Conservation (phyloP, 2,888 invertebrate genomes). For the Drepana falcataria region DNA sequence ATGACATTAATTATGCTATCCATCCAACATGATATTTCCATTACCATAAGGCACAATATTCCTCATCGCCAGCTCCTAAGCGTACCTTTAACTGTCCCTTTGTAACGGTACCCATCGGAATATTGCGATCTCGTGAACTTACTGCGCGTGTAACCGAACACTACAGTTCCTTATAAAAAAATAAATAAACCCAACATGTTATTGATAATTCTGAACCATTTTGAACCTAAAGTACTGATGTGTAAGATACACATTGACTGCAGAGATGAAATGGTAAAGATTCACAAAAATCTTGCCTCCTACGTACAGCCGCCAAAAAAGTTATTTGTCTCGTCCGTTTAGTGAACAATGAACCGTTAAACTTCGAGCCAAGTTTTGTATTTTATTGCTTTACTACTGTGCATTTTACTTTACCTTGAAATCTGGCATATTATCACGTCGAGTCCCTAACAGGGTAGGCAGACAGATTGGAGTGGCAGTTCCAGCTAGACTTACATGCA, state of each 20-base stretch:
- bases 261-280: conserved; percentile 13
- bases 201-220: conserved; percentile 8
- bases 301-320: conserved; percentile 54
- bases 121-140: conserved; percentile 43
- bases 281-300: conserved; percentile 44
- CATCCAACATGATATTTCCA: too few species aligned
- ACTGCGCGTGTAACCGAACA: conserved; percentile 56
- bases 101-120: conserved; percentile 52
- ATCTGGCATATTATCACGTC: too few species aligned
- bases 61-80: background rate
- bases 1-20: too few species aligned
- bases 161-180: conserved; percentile 56
- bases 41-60: background rate
- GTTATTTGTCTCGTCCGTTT: conserved; percentile 64
- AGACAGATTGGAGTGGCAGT: too few species aligned
- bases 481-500: too few species aligned
- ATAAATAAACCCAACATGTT: conserved; percentile 32
- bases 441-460: too few species aligned
- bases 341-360: conserved; percentile 68
- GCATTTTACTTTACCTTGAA: too few species aligned
- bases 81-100: conserved; percentile 19
- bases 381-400: background rate
- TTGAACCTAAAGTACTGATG: conserved; percentile 8
- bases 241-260: conserved; percentile 13
- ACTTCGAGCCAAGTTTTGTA: conserved; percentile 31